Evolutionary conservation across 2,888 invertebrate species (phyloP).

Genomic region (Melanostoma mellinum): DNA sequence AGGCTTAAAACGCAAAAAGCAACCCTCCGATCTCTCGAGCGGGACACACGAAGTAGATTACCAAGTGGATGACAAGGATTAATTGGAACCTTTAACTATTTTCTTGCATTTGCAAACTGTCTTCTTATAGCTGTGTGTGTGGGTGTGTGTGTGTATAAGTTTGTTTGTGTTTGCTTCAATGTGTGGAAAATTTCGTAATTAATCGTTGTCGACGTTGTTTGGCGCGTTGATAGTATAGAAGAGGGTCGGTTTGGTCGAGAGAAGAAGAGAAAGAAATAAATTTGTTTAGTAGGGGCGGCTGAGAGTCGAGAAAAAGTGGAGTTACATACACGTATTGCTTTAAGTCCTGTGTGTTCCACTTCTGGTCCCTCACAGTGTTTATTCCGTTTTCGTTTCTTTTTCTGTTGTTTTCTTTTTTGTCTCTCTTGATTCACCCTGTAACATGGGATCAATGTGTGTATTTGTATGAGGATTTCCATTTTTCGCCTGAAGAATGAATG

Average conservation of each 20-base stretch:
- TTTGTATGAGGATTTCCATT: slow-evolving; percentile 35
- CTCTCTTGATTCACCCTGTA: slow-evolving; percentile 25
- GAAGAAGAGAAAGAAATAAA: slow-evolving; percentile 32
- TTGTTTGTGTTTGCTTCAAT: slow-evolving; percentile 10
- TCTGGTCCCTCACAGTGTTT: slow-evolving; percentile 12
- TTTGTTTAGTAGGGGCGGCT: slow-evolving; percentile 42
- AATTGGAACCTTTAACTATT: slow-evolving; percentile 67
- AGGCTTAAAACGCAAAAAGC: slow-evolving; percentile 34
- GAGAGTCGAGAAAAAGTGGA: not conserved
- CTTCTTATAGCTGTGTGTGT: slow-evolving; percentile 4
- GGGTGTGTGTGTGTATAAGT: slow-evolving; percentile 4
- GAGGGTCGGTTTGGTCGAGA: slow-evolving; percentile 10
- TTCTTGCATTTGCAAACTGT: slow-evolving; percentile 65
- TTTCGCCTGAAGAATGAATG: slow-evolving; percentile 55
- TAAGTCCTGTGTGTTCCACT: slow-evolving; percentile 29
- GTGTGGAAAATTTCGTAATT: slow-evolving; percentile 69
- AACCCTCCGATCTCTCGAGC: slow-evolving; percentile 13
- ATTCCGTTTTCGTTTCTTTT: slow-evolving; percentile 6
- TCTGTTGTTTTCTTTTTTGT: slow-evolving; percentile 9
- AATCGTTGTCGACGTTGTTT: slow-evolving; percentile 64
- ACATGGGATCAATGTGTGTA: slow-evolving; percentile 25
- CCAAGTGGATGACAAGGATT: slow-evolving; percentile 72
- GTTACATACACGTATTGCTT: slow-evolving; percentile 39
- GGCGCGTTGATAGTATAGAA: slow-evolving; percentile 51
- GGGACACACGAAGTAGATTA: slow-evolving; percentile 64